A percentile compares a stretch with the other conserved stretches of the same genome.
phyloP scores from a whole-genome alignment of 1,140 invertebrate genomes.

The Euglossa dilemma region DNA sequence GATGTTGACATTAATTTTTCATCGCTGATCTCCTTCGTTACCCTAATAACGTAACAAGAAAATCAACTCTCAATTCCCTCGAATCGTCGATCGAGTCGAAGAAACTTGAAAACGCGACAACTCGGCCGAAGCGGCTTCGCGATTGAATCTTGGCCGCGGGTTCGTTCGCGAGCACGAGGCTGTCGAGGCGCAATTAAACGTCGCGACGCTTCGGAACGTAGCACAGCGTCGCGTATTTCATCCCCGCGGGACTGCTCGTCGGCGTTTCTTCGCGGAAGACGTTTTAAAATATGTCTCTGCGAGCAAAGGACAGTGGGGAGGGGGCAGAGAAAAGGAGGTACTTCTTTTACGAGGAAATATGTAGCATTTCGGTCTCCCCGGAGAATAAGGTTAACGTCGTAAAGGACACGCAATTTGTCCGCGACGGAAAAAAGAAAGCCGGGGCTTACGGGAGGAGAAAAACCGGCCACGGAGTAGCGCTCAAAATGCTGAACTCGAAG shows the following conservation, averaged over 20 bases:
- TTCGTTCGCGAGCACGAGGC: background rate
- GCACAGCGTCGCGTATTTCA: conserved; percentile 31
- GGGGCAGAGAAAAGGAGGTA: conserved; percentile 29
- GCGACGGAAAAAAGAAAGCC: conserved; percentile 46
- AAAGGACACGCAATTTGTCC: conserved; percentile 66
- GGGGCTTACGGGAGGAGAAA: background rate
- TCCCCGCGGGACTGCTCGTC: conserved; percentile 17
- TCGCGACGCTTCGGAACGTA: conserved; percentile 23
- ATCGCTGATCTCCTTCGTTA: too few relatives aligned
- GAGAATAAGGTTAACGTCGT: conserved; percentile 66
- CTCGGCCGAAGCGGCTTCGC: background rate
- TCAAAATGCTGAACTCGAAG: conserved; percentile 28
- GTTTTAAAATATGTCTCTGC: conserved; percentile 45
- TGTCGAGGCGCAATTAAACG: conserved; percentile 27
- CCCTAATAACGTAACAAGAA: too few relatives aligned
- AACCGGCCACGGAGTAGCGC: background rate
- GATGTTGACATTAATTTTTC: too few relatives aligned
- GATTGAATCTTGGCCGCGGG: background rate
- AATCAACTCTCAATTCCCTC: too few relatives aligned
- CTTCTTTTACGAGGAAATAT: conserved; percentile 46
- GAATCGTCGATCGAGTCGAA: too few relatives aligned
- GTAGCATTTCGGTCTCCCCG: conserved; percentile 53
- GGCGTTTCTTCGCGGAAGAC: conserved; percentile 22
- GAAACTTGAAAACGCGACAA: too few relatives aligned
- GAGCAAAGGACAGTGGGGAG: conserved; percentile 26